Percentiles rank a stretch among this genome's conserved stretches.
Evolutionary conservation across 2,888 invertebrate species (phyloP).

Genomic region (Troglohyphantes excavatus): DNA sequence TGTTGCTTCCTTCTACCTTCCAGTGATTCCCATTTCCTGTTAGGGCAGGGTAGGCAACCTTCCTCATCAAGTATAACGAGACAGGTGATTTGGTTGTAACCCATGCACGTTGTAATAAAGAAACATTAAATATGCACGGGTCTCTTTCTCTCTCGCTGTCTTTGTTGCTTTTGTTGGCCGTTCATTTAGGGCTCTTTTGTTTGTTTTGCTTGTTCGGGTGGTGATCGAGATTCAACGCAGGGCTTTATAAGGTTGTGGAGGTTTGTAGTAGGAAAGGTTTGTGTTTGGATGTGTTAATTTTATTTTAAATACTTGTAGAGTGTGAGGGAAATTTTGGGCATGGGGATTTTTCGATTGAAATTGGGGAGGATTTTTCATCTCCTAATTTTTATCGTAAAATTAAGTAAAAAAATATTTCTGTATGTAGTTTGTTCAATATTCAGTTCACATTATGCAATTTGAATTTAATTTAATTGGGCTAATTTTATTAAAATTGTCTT

Average conservation of each 20-base stretch:
- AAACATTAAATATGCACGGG: constrained; percentile 13
- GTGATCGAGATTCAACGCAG: background rate
- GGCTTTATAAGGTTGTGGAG: constrained; percentile 23
- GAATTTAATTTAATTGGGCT: too few relatives aligned
- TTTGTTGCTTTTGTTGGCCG: background rate
- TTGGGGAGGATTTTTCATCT: too few relatives aligned
- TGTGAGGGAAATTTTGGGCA: background rate
- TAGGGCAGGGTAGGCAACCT: constrained; percentile 29
- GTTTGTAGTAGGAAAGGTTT: background rate
- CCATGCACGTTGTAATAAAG: background rate
- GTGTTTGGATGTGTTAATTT: constrained; percentile 7
- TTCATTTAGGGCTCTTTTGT: background rate
- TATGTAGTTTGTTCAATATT: too few relatives aligned
- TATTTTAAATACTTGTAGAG: too few relatives aligned
- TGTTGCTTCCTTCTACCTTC: background rate
- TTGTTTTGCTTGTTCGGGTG: background rate
- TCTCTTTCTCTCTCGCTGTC: background rate
- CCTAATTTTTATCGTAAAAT: too few relatives aligned
- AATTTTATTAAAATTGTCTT: too few relatives aligned
- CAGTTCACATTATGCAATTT: too few relatives aligned
- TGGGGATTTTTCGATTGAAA: too few relatives aligned
- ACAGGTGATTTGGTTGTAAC: constrained; percentile 11
- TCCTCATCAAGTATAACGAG: constrained; percentile 39
- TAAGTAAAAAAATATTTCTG: too few relatives aligned
- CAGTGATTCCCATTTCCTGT: constrained; percentile 56